A percentile compares a stretch with the other conserved stretches of the same genome.
Evolutionary conservation across 2,113 vertebrate genomes (phyloP).

Genomic region (Collichthys lucidus): DNA sequence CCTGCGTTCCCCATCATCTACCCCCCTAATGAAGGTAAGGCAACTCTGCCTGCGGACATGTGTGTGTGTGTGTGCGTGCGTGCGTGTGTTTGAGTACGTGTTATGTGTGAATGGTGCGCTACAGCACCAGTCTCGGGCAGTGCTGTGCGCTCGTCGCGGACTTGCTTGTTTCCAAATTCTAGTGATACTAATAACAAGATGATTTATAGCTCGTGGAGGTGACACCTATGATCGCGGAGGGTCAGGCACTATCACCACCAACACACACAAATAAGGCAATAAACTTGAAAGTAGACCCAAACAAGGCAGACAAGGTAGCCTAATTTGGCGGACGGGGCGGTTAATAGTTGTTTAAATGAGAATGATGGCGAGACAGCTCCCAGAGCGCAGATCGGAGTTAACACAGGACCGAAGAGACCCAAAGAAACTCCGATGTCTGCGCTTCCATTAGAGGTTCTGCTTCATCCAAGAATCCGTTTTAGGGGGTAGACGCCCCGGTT

Average conservation of each 20-base stretch:
- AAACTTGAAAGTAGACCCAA: conserved; percentile 46
- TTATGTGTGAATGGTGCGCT: conserved; percentile 32
- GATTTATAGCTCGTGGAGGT: conserved; percentile 12
- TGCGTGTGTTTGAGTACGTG: not conserved
- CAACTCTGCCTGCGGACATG: conserved; percentile 39
- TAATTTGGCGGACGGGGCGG: not conserved
- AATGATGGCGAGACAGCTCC: conserved; percentile 27
- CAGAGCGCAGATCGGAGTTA: conserved; percentile 37
- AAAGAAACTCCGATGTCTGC: conserved; percentile 31
- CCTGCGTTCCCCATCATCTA: conserved; percentile 82
- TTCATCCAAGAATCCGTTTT: conserved; percentile 18
- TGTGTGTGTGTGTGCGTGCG: not conserved
- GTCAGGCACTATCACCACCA: not conserved
- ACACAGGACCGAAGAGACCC: not conserved
- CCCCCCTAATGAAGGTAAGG: conserved; percentile 94
- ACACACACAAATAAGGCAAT: not conserved
- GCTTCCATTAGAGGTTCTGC: conserved; percentile 17
- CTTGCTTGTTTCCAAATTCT: conserved; percentile 41
- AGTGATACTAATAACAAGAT: conserved; percentile 10
- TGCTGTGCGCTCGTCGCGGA: conserved; percentile 30
- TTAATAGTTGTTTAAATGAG: conserved; percentile 50
- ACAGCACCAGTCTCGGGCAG: conserved; percentile 7
- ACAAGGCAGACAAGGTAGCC: conserved; percentile 13
- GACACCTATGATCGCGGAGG: not conserved
- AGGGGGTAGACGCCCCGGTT: conserved; percentile 53